Base-by-base conservation (phyloP, 1,140 invertebrate species). In the Saccostrea echinata region DNA sequence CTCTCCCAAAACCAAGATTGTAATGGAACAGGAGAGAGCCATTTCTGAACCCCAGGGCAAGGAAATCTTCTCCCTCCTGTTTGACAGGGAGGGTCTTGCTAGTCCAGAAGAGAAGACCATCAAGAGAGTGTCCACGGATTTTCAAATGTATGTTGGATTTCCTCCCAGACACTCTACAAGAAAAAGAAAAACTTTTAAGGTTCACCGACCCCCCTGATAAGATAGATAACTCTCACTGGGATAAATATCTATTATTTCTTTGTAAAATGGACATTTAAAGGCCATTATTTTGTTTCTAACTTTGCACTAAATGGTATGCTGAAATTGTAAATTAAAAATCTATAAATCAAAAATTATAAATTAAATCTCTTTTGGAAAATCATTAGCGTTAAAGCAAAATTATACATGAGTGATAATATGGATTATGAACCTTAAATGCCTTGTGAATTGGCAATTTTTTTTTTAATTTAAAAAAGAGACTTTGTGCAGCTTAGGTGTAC, bases 71-170 rank as follows among this genome's bases (percentile, higher is more conserved):
- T 33, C 76, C 81, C 24, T 88, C 64, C 13, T 84, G 80, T 76
- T 87, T 89, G n/a, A 86, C 94, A 81, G 96, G 95, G 86, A 96
- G 96, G 90, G 97, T 96, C 57, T 97, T 96, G n/a, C 98, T 97
- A 88, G 97, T 97, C 98, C 98, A 99, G 30, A 99, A 95, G n/a
- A 99, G 95, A 82, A 99, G 95, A 0, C 98, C 98, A 91, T 96
- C 95, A n/a, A 96, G 94, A 43, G 94, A 96, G 85, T 95, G 96
- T 68, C 96, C 96, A 92, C 96, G 96, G 93, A 97, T 97, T 93
- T 96, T 95, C 94, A 98, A 96, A 95, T 97, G 97, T 90, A 98
- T 96, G 93, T 97, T 97, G 86, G 98, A 96, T 89, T 97, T 97
- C 94, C 97, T 96, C 88, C 97, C 97, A 87, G 96, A 96, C 86